Conservation (phyloP, 2,113 vertebrate genomes). For the Gyps fulvus region DNA sequence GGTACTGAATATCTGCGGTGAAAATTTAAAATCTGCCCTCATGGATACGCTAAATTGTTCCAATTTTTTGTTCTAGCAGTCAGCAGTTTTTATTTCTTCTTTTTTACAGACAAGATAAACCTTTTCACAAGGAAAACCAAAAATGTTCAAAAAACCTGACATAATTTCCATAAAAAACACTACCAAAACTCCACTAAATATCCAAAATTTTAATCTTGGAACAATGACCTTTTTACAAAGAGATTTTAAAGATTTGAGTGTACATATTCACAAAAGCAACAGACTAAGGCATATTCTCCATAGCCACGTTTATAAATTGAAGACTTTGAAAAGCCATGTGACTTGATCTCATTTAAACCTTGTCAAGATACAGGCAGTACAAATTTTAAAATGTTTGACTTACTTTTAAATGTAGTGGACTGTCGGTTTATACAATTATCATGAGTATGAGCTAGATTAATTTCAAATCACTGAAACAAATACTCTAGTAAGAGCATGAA, state of each 20-base stretch:
- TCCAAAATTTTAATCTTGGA: neutral
- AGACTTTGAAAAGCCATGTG: neutral
- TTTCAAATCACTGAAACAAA: conserved; percentile 10
- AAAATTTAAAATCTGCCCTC: neutral
- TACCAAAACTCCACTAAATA: neutral
- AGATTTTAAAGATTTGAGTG: neutral
- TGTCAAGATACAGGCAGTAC: neutral
- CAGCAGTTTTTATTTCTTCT: neutral
- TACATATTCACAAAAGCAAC: neutral
- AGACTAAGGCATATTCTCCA: neutral
- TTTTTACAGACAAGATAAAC: neutral
- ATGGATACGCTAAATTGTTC: neutral
- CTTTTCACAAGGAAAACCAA: neutral
- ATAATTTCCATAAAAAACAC: neutral
- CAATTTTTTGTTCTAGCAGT: neutral
- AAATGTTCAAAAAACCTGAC: neutral
- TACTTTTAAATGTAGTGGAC: neutral
- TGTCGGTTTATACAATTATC: neutral
- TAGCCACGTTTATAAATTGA: neutral
- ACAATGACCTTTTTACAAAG: conserved; percentile 11
- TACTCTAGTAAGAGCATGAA: neutral
- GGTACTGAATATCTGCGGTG: neutral
- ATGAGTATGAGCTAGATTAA: neutral
- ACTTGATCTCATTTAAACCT: neutral
- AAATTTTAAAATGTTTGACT: neutral